Evolutionary conservation across 1,140 invertebrate genomes (phyloP).

Genomic region (Bradysia coprophila): DNA sequence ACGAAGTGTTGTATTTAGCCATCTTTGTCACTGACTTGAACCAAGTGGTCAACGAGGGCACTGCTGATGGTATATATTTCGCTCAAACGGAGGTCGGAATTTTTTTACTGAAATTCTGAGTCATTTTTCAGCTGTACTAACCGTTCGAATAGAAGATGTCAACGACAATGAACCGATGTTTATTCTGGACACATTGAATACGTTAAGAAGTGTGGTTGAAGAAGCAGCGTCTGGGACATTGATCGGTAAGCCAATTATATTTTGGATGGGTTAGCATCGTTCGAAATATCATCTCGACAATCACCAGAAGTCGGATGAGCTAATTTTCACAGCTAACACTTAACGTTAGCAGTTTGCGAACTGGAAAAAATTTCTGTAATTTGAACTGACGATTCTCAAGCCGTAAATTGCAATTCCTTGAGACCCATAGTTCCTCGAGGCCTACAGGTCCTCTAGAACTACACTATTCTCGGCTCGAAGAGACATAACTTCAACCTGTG

Average conservation of each 20-base stretch:
- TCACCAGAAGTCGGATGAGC: too few species aligned
- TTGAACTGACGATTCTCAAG: too few species aligned
- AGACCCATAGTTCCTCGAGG: too few species aligned
- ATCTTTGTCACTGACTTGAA: conserved; percentile 26
- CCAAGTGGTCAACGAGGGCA: conserved; percentile 19
- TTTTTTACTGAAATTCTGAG: not conserved
- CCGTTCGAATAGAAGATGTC: conserved; percentile 26
- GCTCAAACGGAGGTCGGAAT: not conserved
- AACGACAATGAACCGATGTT: conserved; percentile 33
- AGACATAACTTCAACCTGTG: too few species aligned
- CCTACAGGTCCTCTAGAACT: too few species aligned
- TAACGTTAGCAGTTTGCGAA: too few species aligned
- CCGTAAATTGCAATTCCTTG: too few species aligned
- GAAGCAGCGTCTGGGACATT: not conserved
- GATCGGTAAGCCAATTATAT: conserved; percentile 2
- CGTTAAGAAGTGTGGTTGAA: conserved; percentile 15
- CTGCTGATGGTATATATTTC: conserved; percentile 22
- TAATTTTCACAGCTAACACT: too few species aligned
- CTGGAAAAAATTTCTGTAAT: too few species aligned
- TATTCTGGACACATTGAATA: conserved; percentile 16
- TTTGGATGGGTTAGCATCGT: too few species aligned
- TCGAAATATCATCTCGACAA: too few species aligned
- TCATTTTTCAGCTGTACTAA: conserved; percentile 23
- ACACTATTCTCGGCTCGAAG: too few species aligned
- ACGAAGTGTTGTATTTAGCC: conserved; percentile 29